phyloP scores from a whole-genome alignment of 2,888 invertebrate species.

The Eretmocerus hayati region DNA sequence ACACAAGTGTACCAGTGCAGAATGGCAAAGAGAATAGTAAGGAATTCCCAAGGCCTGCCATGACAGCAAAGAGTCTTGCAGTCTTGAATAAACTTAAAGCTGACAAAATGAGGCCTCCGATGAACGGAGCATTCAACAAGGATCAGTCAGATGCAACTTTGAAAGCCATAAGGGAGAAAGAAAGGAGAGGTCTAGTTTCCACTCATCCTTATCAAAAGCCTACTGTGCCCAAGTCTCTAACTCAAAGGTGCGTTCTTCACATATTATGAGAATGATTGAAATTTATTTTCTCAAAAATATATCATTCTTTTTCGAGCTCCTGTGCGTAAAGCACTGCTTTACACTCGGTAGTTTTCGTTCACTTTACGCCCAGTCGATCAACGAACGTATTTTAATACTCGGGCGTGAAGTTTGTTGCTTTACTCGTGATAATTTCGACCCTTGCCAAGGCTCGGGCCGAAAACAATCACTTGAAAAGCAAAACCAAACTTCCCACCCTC shows the following conservation, averaged over 20 bases:
- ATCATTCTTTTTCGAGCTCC: not conserved
- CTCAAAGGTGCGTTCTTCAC: conserved; percentile 36
- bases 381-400: no score
- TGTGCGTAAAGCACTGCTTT: no score
- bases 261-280: not conserved
- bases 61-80: conserved; percentile 41
- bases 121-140: conserved; percentile 13
- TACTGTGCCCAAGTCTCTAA: conserved; percentile 26
- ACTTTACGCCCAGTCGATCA: no score
- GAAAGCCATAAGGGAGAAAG: conserved; percentile 35
- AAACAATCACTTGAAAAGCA: no score
- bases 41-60: conserved; percentile 24
- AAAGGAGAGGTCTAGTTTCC: conserved; percentile 33
- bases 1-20: conserved; percentile 8
- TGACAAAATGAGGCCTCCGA: conserved; percentile 26
- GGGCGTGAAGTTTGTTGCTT: no score
- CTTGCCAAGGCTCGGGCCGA: no score
- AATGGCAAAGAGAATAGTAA: conserved; percentile 38
- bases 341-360: no score
- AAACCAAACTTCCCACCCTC: no score
- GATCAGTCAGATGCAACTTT: conserved; percentile 24
- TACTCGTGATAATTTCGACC: no score
- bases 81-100: conserved; percentile 41
- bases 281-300: not conserved
- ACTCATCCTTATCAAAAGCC: conserved; percentile 39